These are phyloP conservation scores for Sebastiscus tertius DNA, from an alignment of 2,797 vertebrate genomes.

Conservation along the genomic window DNA sequence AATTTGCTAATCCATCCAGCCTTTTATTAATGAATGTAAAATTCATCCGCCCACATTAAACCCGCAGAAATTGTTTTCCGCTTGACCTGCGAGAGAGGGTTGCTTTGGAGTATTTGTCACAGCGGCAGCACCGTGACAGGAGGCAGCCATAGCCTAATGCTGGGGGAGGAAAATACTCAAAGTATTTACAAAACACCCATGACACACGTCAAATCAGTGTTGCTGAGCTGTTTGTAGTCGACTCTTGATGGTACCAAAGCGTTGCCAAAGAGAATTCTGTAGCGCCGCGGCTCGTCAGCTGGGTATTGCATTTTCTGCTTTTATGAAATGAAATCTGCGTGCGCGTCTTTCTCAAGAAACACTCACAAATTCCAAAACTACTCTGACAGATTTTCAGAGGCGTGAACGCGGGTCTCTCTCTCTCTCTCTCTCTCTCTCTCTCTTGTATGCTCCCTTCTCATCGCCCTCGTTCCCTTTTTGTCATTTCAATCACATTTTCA, in stretches of 20 bases:
- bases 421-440: constrained; percentile 7
- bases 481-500: constrained; percentile 64
- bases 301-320: constrained; percentile 64
- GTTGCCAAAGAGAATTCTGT: constrained; percentile 71
- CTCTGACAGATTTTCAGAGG: constrained; percentile 70
- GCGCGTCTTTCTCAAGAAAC: constrained; percentile 55
- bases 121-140: constrained; percentile 51
- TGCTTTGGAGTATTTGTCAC: constrained; percentile 53
- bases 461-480: constrained; percentile 35
- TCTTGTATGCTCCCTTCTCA: constrained; percentile 28
- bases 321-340: constrained; percentile 65
- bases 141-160: constrained; percentile 38
- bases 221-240: constrained; percentile 64
- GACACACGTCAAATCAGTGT: constrained; percentile 64
- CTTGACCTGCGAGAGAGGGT: constrained; percentile 34
- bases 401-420: constrained; percentile 31
- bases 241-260: constrained; percentile 61
- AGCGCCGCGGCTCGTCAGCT: constrained; percentile 50
- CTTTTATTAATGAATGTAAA: constrained; percentile 29
- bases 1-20: constrained; percentile 25
- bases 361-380: constrained; percentile 61
- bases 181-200: constrained; percentile 69
- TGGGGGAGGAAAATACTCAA: constrained; percentile 57
- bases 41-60: constrained; percentile 25
- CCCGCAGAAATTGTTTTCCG: constrained; percentile 28